Evolutionary conservation across 2,888 invertebrate species (phyloP), one percentile per base, ranked within the genome.

Genomic region (Dynastes tityus): DNA sequence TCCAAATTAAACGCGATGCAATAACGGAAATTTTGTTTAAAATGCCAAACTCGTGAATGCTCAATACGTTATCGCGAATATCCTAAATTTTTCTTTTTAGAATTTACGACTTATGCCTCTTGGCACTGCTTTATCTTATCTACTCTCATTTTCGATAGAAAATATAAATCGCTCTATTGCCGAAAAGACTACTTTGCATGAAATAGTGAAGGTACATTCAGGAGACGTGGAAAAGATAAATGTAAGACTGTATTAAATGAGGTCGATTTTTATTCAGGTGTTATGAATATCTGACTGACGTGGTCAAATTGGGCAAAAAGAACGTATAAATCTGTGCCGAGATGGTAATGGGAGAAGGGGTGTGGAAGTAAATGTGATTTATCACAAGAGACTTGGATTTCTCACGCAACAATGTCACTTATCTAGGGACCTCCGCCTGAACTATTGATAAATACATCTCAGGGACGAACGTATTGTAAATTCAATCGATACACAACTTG

Each of bases 231-330:
- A 53, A 78, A 40, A 71, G 53, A 78, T 78, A 73, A 37, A 78
- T 51, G 63, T 64, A 78, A 53, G 49, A 63, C 40, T 32, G 53
- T 78, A 64, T 64, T 74, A 75, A 75, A 78, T 74, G 78, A 68
- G 67, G 68, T 81, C 81, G 79, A 82, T 82, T 81, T 81, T 82
- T 82, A 81, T 74, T 75, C 82, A 82, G 81, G 82, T 82, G 80
- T 80, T 81, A 82, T 80, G 82, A 81, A 81, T 80, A 82, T 81
- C 83, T 84, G 84, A 84, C 82, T 85, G 86, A 86, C 86, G 83
- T 84, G 87, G 87, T 87, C 86, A 87, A 86, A 87, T 87, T 86
- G 85, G 84, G 86, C 84, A 85, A 86, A 87, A 86, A 85, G 85
- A 82, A 82, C 82, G 81, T 83, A 87, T 87, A 86, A 86, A 87